A percentile compares a stretch with the other conserved stretches of the same genome.
Conservation (phyloP, 2,888 invertebrate species). For the Escarpia spicata region DNA sequence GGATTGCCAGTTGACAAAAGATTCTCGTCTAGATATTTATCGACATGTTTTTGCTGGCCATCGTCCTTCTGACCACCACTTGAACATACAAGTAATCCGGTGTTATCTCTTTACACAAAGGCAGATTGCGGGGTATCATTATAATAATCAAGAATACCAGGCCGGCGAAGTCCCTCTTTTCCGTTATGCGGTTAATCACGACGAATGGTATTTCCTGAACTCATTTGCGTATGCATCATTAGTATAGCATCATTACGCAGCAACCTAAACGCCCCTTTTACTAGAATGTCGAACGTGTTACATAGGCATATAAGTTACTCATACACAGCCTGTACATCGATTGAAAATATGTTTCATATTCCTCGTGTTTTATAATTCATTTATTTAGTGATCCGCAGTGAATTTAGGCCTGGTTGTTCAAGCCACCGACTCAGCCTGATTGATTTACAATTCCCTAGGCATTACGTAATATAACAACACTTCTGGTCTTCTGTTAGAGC, state of each 20-base stretch:
- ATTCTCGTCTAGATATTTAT: neutral
- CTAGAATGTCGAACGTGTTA: no score
- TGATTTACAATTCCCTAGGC: no score
- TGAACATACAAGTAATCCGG: neutral
- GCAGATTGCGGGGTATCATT: neutral
- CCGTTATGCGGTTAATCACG: neutral
- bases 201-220: neutral
- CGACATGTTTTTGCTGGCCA: constrained; percentile 1
- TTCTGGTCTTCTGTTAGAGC: no score
- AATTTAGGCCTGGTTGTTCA: no score
- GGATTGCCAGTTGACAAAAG: neutral
- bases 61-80: neutral
- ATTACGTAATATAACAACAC: no score
- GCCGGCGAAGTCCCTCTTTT: neutral
- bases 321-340: no score
- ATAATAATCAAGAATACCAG: neutral
- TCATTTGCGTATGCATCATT: neutral
- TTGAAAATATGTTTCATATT: no score
- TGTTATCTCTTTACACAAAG: neutral
- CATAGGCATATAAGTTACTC: no score
- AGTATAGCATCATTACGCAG: neutral
- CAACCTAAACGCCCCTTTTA: neutral
- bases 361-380: no score
- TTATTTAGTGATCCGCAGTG: no score
- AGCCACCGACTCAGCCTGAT: no score